A percentile compares a stretch with the other conserved stretches of the same genome.
These are phyloP conservation scores for Folsomia candida DNA, from an alignment of 2,888 invertebrate genomes.

Conservation along the genomic window DNA sequence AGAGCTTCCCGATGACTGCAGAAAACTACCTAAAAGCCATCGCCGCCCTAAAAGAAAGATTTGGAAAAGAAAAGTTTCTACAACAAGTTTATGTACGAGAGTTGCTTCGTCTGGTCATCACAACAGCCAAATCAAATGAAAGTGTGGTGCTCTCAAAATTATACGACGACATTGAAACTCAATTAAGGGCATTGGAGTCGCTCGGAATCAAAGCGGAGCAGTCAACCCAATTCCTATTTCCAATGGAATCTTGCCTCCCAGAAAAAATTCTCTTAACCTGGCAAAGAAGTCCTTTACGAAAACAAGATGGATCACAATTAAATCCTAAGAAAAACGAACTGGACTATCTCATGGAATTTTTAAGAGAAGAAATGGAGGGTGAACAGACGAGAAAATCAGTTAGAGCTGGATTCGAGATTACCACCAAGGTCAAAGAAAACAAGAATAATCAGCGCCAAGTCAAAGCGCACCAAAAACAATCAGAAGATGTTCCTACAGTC, in stretches of 20 bases:
- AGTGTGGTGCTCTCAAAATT: slow-evolving; percentile 12
- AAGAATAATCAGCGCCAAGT: background rate
- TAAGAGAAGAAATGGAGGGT: background rate
- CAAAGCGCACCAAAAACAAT: too few relatives aligned
- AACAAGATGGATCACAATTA: background rate
- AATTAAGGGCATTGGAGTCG: slow-evolving; percentile 24
- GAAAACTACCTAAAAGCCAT: slow-evolving; percentile 18
- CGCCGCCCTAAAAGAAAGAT: too few relatives aligned
- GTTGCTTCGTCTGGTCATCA: slow-evolving; percentile 9
- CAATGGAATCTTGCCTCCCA: slow-evolving; percentile 29
- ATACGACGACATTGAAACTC: too few relatives aligned
- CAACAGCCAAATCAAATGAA: slow-evolving; percentile 19
- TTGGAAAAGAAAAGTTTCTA: too few relatives aligned
- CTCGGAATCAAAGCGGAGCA: slow-evolving; percentile 21
- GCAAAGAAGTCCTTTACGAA: slow-evolving; percentile 15
- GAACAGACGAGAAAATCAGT: too few relatives aligned
- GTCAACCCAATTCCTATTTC: slow-evolving; percentile 3
- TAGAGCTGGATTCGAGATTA: background rate
- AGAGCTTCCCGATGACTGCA: slow-evolving; percentile 13
- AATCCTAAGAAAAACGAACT: background rate
- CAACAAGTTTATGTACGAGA: too few relatives aligned
- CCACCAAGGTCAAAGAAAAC: too few relatives aligned
- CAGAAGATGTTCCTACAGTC: background rate
- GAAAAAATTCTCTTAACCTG: slow-evolving; percentile 29
- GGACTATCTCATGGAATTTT: slow-evolving; percentile 5